These are phyloP conservation scores for Brachyalestes nurse DNA, from an alignment of 2,797 vertebrate species.

Conservation along the genomic window DNA sequence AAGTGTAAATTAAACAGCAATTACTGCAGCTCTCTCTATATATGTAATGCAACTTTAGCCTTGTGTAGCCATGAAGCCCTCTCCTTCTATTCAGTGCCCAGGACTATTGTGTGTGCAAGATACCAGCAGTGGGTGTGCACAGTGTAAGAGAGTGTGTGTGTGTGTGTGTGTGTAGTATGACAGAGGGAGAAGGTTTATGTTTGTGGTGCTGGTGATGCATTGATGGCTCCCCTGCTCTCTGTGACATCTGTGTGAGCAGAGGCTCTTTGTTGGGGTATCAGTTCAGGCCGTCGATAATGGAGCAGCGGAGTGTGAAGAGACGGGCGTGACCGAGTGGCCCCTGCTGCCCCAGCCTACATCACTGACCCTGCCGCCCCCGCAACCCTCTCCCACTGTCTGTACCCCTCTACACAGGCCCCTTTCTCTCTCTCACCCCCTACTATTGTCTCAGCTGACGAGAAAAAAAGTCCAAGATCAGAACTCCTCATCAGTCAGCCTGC, in stretches of 20 bases:
- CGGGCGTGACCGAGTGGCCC: constrained; percentile 78
- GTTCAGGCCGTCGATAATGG: constrained; percentile 80
- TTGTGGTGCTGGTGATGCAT: constrained; percentile 43
- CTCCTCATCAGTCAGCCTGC: constrained; percentile 10
- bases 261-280: constrained; percentile 78
- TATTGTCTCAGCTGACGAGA: constrained; percentile 64
- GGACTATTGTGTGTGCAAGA: constrained; percentile 71
- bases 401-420: constrained; percentile 44
- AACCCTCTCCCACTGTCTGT: constrained; percentile 63
- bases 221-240: constrained; percentile 55
- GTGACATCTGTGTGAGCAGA: constrained; percentile 68
- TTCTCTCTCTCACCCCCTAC: constrained; percentile 60
- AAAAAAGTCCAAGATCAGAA: constrained; percentile 33
- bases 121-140: constrained; percentile 74
- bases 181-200: constrained; percentile 47
- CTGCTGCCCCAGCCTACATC: constrained; percentile 61
- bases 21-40: background rate
- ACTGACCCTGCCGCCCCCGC: constrained; percentile 69
- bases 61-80: constrained; percentile 72
- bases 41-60: constrained; percentile 78
- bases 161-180: constrained; percentile 63
- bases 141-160: constrained; percentile 57
- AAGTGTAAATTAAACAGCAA: too few relatives aligned
- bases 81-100: constrained; percentile 32
- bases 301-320: constrained; percentile 78